A percentile compares a stretch with the other conserved stretches of the same genome.
These are phyloP conservation scores for Actias luna DNA, from an alignment of 2,888 invertebrate species.

Conservation along the genomic window DNA sequence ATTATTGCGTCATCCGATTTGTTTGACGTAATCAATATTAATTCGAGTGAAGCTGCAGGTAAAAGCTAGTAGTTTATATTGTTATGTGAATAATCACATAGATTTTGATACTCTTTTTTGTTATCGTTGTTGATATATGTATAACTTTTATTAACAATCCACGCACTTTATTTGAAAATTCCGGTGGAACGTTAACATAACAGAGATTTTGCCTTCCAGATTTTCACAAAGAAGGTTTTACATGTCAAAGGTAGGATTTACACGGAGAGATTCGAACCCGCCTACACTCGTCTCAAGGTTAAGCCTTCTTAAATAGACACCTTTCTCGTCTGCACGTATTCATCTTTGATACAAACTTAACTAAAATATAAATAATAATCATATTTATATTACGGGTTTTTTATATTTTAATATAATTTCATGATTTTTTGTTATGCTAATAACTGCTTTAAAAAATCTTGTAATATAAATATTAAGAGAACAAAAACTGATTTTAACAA, in stretches of 20 bases:
- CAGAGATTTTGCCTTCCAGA: slow-evolving; percentile 1
- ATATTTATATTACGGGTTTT: no score
- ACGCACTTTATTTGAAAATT: background rate
- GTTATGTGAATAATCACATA: no score
- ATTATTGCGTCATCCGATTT: no score
- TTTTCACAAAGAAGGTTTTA: slow-evolving; percentile 1
- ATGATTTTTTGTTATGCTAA: no score
- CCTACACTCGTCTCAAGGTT: slow-evolving; percentile 1
- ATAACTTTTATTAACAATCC: background rate
- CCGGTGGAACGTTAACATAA: background rate
- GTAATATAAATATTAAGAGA: no score
- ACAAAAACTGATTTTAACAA: no score
- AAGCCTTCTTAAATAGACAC: background rate
- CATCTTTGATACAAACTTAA: background rate
- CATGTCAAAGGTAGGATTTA: slow-evolving; percentile 5
- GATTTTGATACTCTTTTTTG: no score
- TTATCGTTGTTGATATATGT: no score
- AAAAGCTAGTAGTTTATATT: no score
- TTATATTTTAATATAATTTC: background rate
- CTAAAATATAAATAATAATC: background rate
- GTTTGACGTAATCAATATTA: no score
- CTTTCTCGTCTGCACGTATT: background rate
- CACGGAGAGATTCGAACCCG: background rate
- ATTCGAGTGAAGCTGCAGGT: no score
- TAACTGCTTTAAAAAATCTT: no score